These are phyloP conservation scores for Oceanodroma tethys DNA, from an alignment of 2,113 vertebrate genomes.

Conservation along the genomic window DNA sequence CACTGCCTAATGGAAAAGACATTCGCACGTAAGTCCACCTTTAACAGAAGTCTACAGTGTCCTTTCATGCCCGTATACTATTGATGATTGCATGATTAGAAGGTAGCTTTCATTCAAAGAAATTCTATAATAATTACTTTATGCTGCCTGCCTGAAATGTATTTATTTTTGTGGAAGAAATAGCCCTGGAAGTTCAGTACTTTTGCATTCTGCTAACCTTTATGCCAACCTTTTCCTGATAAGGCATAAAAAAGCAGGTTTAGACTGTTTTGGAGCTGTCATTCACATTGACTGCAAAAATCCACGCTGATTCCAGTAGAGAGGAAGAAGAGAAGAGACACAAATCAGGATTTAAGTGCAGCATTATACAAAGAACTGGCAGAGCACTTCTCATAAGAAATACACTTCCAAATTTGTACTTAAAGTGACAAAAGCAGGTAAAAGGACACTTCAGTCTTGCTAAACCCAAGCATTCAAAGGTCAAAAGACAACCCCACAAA, in stretches of 20 bases:
- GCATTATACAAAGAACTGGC: background rate
- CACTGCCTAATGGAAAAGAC: background rate
- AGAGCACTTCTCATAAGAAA: background rate
- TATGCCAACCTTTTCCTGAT: background rate
- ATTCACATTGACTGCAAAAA: background rate
- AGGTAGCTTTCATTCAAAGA: slow-evolving; percentile 6
- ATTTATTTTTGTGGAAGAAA: background rate
- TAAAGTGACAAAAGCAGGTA: background rate
- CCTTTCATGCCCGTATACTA: background rate
- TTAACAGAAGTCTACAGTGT: background rate
- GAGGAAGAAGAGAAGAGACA: background rate
- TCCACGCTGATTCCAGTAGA: background rate
- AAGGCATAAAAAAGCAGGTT: background rate
- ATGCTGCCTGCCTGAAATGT: background rate
- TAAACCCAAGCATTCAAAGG: background rate
- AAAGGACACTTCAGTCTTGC: background rate
- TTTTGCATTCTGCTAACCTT: background rate
- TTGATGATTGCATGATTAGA: background rate
- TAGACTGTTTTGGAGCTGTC: background rate
- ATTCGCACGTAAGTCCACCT: background rate
- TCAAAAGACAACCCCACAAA: background rate
- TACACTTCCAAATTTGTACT: background rate
- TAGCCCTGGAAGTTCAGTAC: background rate
- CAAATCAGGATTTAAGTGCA: background rate
- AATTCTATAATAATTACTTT: background rate